Base-by-base conservation (phyloP, 2,113 vertebrate genomes). In the Larimichthys crocea region DNA sequence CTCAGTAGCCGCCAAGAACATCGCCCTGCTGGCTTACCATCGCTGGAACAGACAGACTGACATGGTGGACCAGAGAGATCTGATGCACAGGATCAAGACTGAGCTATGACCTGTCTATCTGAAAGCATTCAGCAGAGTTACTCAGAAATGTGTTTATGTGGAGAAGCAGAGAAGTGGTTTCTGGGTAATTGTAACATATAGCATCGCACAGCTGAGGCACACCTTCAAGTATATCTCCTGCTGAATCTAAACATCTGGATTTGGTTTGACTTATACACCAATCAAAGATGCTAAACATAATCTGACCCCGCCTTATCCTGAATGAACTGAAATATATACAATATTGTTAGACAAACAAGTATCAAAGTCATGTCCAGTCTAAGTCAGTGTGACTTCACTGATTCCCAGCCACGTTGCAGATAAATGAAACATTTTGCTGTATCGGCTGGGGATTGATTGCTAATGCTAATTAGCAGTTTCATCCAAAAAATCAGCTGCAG, bases 1-100 rank as follows among this genome's bases (percentile, higher is more conserved):
- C 82, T 96, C 97, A 0, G 96, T 99, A 60, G 97, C 98, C 0
- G 98, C 98, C 87, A 99, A 99, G 89, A 99, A 99, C 1, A 96
- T 99, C 56, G 98, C 98, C 19, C 94, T 99, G 87, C 88, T 99
- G 89, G 97, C 97, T 8, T 98, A 97, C 84, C 98, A 98, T 91
- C 96, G 96, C 90, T 99, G 98, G 98, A 96, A 96, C 87, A 95
- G 96, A 80, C 96, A 98, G 53, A 90, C 95, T 3, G 97, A 98
- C 79, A 98, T 97, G 95, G 97, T 99, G 11, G 98, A 99, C 93
- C 98, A 98, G 89, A 98, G 95, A 86, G 98, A 99, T 83, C 94
- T 99, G 86, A 96, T 99, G 94, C 98, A 99, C 93, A 97, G 97
- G 86, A 96, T 99, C 85, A 99, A 99, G 92, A 99, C 97, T 0